Evolutionary conservation across 2,797 vertebrate genomes (phyloP), one percentile per base, ranked within the genome.

Genomic region (Pitangus sulphuratus): DNA sequence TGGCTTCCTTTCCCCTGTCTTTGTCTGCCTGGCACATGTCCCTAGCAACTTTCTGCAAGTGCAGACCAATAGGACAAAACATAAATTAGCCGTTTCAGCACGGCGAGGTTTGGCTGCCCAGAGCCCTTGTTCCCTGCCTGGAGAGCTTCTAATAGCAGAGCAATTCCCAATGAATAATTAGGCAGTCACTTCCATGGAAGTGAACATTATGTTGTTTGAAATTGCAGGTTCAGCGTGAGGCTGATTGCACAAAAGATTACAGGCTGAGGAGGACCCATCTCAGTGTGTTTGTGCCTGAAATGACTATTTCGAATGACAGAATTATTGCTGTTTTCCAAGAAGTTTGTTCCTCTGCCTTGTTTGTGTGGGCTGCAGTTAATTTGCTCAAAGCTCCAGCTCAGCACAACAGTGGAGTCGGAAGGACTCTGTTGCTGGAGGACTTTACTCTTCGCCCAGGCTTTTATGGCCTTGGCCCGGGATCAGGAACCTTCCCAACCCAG

Each of bases 11-110:
- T 74, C 86, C 85, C 31, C 30, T 76, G 53, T 9, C 91, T 96
- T 89, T 92, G 90, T 85, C 86, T 39, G 21, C 26, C 96, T 97
- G 93, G 95, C 95, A 89, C 83, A 26, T 0, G 8, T 11, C 92
- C 91, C 84, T 8, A 70, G 92, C 92, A 85, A 51, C 85, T 96
- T 94, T 90, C 87, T 96, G 89, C 77, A 96, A 95, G 64, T 68
- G 68, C 79, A 80, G 76, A 93, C 45, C 76, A 64, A 76, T 10
- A 37, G 84, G 89, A 93, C 95, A 88, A 76, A 94, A 90, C 81
- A 16, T 61, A 74, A 95, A 93, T 88, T 53, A 74, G 82, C 74
- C 13, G 2, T 81, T 88, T 75, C 70, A 87, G 77, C 58, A 21
- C 2, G 70, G 79, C 56, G 33, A 19, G 60, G 84, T 77, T 18